Percentiles rank a stretch among this genome's conserved stretches.
phyloP scores from a whole-genome alignment of 2,888 invertebrate genomes.

The Agriopis leucophaearia region DNA sequence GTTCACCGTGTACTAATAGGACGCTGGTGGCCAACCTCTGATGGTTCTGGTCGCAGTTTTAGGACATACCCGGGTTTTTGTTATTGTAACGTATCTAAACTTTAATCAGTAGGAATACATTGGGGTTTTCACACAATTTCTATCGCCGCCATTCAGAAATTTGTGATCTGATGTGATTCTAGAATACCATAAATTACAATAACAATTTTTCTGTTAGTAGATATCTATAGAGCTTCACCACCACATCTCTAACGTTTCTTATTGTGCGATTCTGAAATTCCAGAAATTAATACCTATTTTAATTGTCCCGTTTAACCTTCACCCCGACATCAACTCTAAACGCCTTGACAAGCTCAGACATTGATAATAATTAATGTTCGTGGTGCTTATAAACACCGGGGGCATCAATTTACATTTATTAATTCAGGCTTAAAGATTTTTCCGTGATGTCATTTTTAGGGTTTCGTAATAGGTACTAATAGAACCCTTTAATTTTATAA shows the following conservation, averaged over 20 bases:
- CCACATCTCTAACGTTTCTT: not conserved
- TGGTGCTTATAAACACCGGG: not conserved
- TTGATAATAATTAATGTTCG: conserved; percentile 3
- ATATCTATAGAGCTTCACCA: not conserved
- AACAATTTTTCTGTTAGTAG: not conserved
- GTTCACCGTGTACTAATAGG: too few species aligned
- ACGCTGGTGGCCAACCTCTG: too few species aligned
- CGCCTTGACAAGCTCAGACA: conserved; percentile 8
- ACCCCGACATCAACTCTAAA: conserved; percentile 15
- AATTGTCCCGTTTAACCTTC: conserved; percentile 27
- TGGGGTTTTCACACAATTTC: not conserved
- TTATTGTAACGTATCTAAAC: too few species aligned
- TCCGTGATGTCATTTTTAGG: conserved; percentile 6
- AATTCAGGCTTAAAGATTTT: not conserved
- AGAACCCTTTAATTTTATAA: too few species aligned
- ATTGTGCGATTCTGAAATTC: conserved; percentile 2
- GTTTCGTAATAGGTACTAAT: too few species aligned
- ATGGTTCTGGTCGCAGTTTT: too few species aligned
- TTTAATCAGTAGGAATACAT: too few species aligned
- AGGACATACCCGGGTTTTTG: too few species aligned
- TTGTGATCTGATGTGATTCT: not conserved
- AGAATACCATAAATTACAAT: too few species aligned
- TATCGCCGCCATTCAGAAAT: not conserved
- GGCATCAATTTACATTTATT: not conserved
- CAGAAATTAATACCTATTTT: conserved; percentile 13